Conservation (phyloP, 2,797 vertebrate species). For the Poeciliopsis infans region DNA sequence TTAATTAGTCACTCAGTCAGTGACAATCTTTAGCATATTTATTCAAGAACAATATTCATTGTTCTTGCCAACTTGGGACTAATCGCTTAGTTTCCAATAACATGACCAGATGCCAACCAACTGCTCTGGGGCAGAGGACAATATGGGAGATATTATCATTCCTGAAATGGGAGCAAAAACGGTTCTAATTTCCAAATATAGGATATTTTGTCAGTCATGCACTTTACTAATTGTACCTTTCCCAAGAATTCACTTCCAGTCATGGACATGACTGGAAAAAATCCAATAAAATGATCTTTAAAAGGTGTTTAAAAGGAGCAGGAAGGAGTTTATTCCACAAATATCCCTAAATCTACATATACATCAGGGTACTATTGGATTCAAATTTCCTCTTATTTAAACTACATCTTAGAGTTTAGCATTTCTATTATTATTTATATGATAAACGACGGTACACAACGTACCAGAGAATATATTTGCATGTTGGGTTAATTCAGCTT, state of each 20-base stretch:
- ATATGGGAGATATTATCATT: neutral
- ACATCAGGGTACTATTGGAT: neutral
- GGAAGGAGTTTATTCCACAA: neutral
- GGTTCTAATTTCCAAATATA: neutral
- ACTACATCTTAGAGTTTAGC: neutral
- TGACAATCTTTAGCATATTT: neutral
- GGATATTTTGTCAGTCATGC: neutral
- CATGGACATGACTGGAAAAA: neutral
- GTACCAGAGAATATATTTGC: too few species aligned
- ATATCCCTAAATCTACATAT: neutral
- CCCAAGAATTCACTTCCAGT: neutral
- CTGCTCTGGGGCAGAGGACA: too few species aligned
- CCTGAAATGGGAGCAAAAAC: neutral
- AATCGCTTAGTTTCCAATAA: neutral
- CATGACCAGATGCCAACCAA: neutral
- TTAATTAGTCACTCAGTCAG: neutral
- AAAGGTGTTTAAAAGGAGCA: neutral
- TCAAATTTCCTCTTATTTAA: neutral
- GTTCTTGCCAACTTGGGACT: neutral
- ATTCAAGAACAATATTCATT: neutral
- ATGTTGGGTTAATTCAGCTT: too few species aligned
- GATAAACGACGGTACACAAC: too few species aligned
- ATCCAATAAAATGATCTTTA: neutral
- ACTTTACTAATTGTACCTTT: neutral
- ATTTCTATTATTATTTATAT: too few species aligned